A percentile compares a stretch with the other conserved stretches of the same genome.
Evolutionary conservation across 2,797 vertebrate species (phyloP).

Genomic region (Rhinichthys osculus): DNA sequence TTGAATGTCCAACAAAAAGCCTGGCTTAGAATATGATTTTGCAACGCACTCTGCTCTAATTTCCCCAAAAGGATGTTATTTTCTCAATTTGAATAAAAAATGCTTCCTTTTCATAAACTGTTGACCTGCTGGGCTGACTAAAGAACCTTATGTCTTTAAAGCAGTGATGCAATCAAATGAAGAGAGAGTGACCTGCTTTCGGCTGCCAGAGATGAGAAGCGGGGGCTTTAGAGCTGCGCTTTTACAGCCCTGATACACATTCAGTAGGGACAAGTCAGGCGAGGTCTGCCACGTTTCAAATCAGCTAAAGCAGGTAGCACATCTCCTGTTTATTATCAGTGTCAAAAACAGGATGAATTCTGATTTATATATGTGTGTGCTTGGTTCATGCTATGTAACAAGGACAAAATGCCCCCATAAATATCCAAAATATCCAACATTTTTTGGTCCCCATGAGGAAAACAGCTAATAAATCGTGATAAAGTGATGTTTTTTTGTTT

Average conservation of each 20-base stretch:
- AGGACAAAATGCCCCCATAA: not conserved
- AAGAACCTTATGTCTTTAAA: constrained; percentile 30
- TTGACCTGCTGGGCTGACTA: constrained; percentile 35
- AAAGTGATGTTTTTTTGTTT: not conserved
- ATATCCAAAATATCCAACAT: not conserved
- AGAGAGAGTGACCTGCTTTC: constrained; percentile 55
- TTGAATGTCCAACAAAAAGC: constrained; percentile 21
- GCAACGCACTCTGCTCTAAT: not conserved
- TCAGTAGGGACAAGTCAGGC: not conserved
- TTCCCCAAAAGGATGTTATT: constrained; percentile 26
- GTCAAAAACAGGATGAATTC: not conserved
- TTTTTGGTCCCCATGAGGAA: not conserved
- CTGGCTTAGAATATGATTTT: constrained; percentile 7
- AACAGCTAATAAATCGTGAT: not conserved
- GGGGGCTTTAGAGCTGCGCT: constrained; percentile 5
- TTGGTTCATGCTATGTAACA: not conserved
- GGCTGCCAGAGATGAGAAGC: constrained; percentile 16
- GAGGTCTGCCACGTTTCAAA: not conserved
- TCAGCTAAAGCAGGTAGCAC: not conserved
- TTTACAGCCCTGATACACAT: constrained; percentile 5
- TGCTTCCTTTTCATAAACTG: constrained; percentile 18
- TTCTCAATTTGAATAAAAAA: constrained; percentile 14
- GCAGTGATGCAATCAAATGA: constrained; percentile 50
- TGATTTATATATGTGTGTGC: not conserved
- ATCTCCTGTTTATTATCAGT: constrained; percentile 7